Conservation (phyloP, 2,797 vertebrate genomes). For the Streptopelia turtur region DNA sequence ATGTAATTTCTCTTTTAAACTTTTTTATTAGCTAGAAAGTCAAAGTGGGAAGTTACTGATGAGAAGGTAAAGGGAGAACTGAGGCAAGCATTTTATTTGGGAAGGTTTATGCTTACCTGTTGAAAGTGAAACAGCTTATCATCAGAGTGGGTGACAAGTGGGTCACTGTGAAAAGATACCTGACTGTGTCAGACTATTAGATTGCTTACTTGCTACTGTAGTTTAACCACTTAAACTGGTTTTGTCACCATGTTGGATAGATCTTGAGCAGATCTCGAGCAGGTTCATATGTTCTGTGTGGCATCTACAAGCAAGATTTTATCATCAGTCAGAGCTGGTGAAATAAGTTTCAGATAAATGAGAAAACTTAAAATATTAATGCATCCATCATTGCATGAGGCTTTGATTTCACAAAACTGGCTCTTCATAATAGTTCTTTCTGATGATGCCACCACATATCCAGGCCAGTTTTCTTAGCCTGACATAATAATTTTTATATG, state of each 20-base stretch:
- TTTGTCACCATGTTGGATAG: not conserved
- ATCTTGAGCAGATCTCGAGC: not conserved
- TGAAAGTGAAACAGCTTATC: not conserved
- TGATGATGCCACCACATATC: not conserved
- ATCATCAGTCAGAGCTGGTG: not conserved
- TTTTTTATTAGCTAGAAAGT: not conserved
- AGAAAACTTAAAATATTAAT: constrained; percentile 56
- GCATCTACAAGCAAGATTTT: not conserved
- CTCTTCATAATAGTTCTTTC: not conserved
- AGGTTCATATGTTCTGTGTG: not conserved
- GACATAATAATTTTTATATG: not conserved
- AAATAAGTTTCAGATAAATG: constrained; percentile 25
- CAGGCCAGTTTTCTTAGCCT: not conserved
- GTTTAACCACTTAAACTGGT: not conserved
- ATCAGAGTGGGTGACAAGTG: not conserved
- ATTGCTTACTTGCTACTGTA: not conserved
- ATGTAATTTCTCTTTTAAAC: not conserved
- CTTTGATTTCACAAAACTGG: constrained; percentile 38
- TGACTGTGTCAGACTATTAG: not conserved
- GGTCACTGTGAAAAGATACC: not conserved
- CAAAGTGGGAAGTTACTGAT: not conserved
- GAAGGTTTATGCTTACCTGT: not conserved
- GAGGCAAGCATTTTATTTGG: not conserved
- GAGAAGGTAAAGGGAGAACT: not conserved
- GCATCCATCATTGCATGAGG: not conserved